These are phyloP conservation scores for Brevimyrus niger DNA, from an alignment of 2,113 vertebrate genomes.

Conservation along the genomic window DNA sequence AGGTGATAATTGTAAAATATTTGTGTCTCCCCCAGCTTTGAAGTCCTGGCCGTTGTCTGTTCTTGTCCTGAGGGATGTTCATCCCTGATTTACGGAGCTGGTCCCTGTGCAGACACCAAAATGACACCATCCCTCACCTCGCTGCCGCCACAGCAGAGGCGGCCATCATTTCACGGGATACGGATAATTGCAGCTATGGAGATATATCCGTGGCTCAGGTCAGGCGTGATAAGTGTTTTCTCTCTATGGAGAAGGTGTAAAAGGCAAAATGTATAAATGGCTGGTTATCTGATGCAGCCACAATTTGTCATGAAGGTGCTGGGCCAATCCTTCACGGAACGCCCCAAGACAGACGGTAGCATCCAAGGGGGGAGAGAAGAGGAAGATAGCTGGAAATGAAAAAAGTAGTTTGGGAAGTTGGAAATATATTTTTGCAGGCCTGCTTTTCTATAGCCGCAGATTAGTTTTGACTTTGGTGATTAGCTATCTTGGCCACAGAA, in stretches of 20 bases:
- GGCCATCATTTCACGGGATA: conserved; percentile 25
- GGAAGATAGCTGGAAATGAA: conserved; percentile 22
- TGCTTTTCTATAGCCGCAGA: not conserved
- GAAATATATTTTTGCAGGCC: not conserved
- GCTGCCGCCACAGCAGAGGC: conserved; percentile 13
- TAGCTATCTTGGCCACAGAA: not conserved
- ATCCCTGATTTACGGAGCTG: conserved; percentile 31
- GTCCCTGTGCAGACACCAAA: conserved; percentile 26
- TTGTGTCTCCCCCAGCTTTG: conserved; percentile 38
- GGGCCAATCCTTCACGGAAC: conserved; percentile 28
- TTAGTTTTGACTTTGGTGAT: not conserved
- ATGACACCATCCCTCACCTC: conserved; percentile 26
- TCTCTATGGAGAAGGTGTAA: conserved; percentile 24
- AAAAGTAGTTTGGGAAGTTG: not conserved
- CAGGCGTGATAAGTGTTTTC: conserved; percentile 33
- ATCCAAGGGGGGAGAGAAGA: not conserved
- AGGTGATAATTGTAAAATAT: conserved; percentile 48
- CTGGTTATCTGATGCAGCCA: conserved; percentile 37
- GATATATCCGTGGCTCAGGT: conserved; percentile 29
- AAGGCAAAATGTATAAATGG: conserved; percentile 32
- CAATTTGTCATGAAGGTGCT: conserved; percentile 37
- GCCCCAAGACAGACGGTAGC: not conserved
- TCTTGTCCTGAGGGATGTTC: conserved; percentile 29
- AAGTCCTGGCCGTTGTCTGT: conserved; percentile 35
- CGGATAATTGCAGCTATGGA: conserved; percentile 35